These are phyloP conservation scores for Osedax fenrisi DNA, from an alignment of 2,888 invertebrate genomes.

Conservation along the genomic window DNA sequence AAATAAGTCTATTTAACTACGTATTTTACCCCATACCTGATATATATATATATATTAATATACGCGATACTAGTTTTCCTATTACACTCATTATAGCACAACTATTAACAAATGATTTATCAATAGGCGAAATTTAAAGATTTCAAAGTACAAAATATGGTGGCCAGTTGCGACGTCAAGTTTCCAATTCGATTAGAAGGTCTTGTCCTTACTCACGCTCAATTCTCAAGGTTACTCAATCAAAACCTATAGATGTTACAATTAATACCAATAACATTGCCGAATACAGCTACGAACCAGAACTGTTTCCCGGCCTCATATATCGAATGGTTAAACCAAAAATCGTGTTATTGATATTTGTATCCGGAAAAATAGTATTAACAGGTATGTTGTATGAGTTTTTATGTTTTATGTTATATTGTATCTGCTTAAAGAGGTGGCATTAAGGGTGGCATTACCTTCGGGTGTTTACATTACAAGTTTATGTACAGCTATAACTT, in stretches of 20 bases:
- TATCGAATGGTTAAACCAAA: constrained; percentile 92
- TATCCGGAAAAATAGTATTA: constrained; percentile 94
- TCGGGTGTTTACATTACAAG: background rate
- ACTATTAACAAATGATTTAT: too few species aligned
- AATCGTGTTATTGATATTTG: constrained; percentile 89
- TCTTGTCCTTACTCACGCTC: constrained; percentile 67
- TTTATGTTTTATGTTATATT: too few species aligned
- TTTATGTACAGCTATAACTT: background rate
- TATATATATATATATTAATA: too few species aligned
- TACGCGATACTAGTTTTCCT: too few species aligned
- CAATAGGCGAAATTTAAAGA: constrained; percentile 63
- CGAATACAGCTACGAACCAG: constrained; percentile 74
- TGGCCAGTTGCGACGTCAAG: constrained; percentile 73
- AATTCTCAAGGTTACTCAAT: constrained; percentile 58
- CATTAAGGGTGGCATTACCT: too few species aligned
- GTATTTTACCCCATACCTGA: too few species aligned
- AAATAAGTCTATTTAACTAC: too few species aligned
- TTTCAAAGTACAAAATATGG: constrained; percentile 75
- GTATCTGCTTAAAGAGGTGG: too few species aligned
- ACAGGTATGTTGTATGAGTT: constrained; percentile 57
- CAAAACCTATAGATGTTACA: background rate
- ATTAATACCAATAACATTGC: background rate
- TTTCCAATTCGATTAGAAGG: constrained; percentile 72
- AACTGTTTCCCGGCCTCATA: constrained; percentile 93
- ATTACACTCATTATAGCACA: too few species aligned